phyloP scores from a whole-genome alignment of 92 coral and sea anemone species.

The Scolanthus callimorphus region DNA sequence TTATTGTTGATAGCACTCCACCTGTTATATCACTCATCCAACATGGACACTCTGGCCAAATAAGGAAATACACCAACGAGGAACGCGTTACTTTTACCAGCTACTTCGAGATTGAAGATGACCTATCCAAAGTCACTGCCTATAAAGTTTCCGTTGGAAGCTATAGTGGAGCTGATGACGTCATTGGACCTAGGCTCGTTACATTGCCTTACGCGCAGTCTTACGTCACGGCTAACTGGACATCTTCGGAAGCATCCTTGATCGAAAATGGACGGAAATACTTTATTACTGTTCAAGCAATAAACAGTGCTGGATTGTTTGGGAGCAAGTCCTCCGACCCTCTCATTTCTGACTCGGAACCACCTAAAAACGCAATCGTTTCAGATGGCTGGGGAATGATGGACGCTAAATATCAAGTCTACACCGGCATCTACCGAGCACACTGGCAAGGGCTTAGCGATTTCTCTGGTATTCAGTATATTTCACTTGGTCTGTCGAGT shows the following conservation, averaged over 20 bases:
- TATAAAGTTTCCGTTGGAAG: slow-evolving; percentile 86
- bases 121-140: slow-evolving; percentile 60
- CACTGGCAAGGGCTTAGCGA: slow-evolving; percentile 88
- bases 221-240: slow-evolving; percentile 75
- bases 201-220: slow-evolving; percentile 29
- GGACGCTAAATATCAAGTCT: slow-evolving; percentile 76
- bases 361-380: slow-evolving; percentile 67
- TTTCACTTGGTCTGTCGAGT: slow-evolving; percentile 73
- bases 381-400: slow-evolving; percentile 91
- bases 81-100: slow-evolving; percentile 38
- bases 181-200: slow-evolving; percentile 32
- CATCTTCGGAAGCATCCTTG: slow-evolving; percentile 25
- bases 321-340: slow-evolving; percentile 66
- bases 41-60: slow-evolving; percentile 56
- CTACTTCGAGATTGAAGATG: slow-evolving; percentile 77
- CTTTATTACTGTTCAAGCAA: slow-evolving; percentile 69
- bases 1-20: slow-evolving; percentile 82
- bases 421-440: slow-evolving; percentile 67
- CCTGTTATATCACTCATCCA: slow-evolving; percentile 58
- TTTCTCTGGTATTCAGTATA: slow-evolving; percentile 60
- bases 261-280: slow-evolving; percentile 70
- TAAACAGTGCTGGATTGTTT: slow-evolving; percentile 78
- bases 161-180: slow-evolving; percentile 85
- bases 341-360: slow-evolving; percentile 66
- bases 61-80: slow-evolving; percentile 22